These are phyloP conservation scores for Stylophora pistillata DNA, from an alignment of 64 coral and sea anemone genomes.

Conservation along the genomic window DNA sequence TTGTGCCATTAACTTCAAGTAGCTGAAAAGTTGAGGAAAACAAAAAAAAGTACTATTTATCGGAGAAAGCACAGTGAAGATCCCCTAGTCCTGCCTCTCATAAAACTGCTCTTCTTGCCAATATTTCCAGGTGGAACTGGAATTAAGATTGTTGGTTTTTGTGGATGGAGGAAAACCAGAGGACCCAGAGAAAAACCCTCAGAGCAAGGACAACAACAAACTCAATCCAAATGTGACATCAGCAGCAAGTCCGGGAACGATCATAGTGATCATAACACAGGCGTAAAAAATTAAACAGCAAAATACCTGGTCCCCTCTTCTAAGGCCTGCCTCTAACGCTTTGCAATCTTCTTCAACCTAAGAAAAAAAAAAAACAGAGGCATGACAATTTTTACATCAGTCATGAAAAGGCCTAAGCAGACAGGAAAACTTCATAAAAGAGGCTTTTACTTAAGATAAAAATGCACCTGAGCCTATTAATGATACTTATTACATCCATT, in stretches of 20 bases:
- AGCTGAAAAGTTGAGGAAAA: constrained; percentile 43
- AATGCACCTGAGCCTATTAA: too few relatives aligned
- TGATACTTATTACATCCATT: too few relatives aligned
- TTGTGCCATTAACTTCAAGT: constrained; percentile 62
- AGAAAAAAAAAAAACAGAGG: not conserved
- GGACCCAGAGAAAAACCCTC: too few relatives aligned
- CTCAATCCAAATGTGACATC: too few relatives aligned
- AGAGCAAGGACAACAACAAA: not conserved
- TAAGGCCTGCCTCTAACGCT: constrained; percentile 25
- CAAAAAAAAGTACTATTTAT: not conserved
- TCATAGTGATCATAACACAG: not conserved
- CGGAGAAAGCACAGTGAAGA: not conserved
- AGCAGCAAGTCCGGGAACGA: too few relatives aligned
- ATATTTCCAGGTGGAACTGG: too few relatives aligned
- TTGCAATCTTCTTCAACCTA: constrained; percentile 43
- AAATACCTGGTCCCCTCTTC: constrained; percentile 56
- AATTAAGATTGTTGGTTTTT: too few relatives aligned
- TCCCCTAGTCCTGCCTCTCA: not conserved
- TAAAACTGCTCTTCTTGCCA: too few relatives aligned
- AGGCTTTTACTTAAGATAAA: too few relatives aligned
- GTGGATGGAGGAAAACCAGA: too few relatives aligned
- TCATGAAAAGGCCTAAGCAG: not conserved
- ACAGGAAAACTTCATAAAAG: not conserved
- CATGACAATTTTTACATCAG: not conserved
- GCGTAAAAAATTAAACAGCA: not conserved